Percentiles rank a stretch among this genome's conserved stretches.
phyloP scores from a whole-genome alignment of 2,113 vertebrate species.

The Fulmarus glacialis region DNA sequence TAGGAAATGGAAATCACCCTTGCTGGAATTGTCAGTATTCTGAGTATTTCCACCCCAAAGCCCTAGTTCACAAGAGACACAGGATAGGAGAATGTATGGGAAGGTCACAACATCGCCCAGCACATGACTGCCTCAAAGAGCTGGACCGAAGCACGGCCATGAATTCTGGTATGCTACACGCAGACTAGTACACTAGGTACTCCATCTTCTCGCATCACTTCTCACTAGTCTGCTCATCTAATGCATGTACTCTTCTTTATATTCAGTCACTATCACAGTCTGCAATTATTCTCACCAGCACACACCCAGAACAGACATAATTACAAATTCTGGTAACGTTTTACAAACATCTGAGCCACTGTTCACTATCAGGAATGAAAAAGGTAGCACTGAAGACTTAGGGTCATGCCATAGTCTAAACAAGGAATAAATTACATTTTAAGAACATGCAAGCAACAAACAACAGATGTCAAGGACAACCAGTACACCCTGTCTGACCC shows the following conservation, averaged over 20 bases:
- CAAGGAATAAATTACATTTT: not conserved
- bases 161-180: not conserved
- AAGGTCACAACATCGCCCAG: not conserved
- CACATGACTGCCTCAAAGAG: not conserved
- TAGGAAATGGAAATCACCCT: not conserved
- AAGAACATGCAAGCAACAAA: not conserved
- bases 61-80: not conserved
- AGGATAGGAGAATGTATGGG: not conserved
- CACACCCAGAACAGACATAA: rapidly evolving
- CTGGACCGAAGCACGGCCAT: rapidly evolving
- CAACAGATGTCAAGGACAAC: not conserved
- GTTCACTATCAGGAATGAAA: not conserved
- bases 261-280: not conserved
- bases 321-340: not conserved
- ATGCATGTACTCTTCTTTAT: not conserved
- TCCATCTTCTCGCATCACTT: not conserved
- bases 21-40: not conserved
- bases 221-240: not conserved
- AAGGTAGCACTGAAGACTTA: not conserved
- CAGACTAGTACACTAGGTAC: too few relatives aligned
- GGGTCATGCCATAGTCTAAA: not conserved
- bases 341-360: not conserved
- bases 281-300: not conserved
- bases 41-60: not conserved
- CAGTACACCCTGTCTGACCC: not conserved